These are phyloP conservation scores for Dolichopus griseipennis DNA, from an alignment of 2,888 invertebrate genomes.

Conservation along the genomic window DNA sequence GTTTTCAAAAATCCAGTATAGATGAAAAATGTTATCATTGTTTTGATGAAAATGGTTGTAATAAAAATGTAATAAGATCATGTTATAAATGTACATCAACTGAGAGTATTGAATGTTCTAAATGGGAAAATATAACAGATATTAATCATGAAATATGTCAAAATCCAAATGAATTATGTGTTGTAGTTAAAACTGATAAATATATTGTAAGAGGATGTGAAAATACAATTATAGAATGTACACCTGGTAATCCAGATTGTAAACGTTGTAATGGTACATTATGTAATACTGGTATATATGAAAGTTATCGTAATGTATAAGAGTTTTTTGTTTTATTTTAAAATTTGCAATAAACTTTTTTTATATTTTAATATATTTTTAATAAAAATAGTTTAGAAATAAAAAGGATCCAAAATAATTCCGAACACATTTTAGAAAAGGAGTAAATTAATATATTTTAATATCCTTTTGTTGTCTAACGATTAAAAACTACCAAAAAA, in stretches of 20 bases:
- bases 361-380: too few relatives aligned
- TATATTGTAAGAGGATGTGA: conserved; percentile 35
- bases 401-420: too few relatives aligned
- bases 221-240: conserved; percentile 30
- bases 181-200: conserved; percentile 30
- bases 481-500: too few relatives aligned
- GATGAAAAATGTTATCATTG: conserved; percentile 32
- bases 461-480: too few relatives aligned
- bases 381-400: too few relatives aligned
- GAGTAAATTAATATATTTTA: too few relatives aligned
- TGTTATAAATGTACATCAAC: conserved; percentile 34
- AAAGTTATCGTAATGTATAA: too few relatives aligned
- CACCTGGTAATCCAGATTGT: conserved; percentile 33
- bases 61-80: conserved; percentile 30
- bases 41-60: conserved; percentile 30
- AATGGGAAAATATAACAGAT: conserved; percentile 20
- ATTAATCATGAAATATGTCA: conserved; percentile 29
- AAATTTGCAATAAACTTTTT: too few relatives aligned
- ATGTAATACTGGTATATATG: conserved; percentile 26
- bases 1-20: conserved; percentile 20
- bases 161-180: conserved; percentile 29
- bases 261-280: conserved; percentile 34
- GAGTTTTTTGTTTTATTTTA: too few relatives aligned
- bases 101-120: conserved; percentile 28
- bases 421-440: too few relatives aligned